Conservation (phyloP, 2,888 invertebrate genomes). For the Sesia apiformis region DNA sequence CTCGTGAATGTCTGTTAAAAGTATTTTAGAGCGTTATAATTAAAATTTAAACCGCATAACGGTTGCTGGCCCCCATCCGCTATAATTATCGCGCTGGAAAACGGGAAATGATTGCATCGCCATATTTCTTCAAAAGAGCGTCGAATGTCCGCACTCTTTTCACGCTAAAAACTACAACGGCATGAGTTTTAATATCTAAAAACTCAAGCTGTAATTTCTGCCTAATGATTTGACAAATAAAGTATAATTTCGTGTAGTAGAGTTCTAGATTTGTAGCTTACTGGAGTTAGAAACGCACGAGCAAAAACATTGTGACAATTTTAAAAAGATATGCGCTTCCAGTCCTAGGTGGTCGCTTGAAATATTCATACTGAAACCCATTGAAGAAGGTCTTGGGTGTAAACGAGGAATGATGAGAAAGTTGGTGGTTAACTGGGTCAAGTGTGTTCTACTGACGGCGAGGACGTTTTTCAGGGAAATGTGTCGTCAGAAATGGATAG, state of each 20-base stretch:
- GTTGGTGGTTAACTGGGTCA: background rate
- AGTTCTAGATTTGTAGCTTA: background rate
- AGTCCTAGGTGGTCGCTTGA: background rate
- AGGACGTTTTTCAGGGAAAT: background rate
- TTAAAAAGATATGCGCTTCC: background rate
- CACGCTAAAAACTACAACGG: background rate
- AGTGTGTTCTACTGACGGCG: background rate
- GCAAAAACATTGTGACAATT: background rate
- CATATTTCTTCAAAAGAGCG: constrained; percentile 15
- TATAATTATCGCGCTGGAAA: constrained; percentile 14
- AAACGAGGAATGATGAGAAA: background rate
- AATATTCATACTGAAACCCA: background rate
- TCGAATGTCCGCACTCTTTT: constrained; percentile 11
- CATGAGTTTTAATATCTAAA: background rate
- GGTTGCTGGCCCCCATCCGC: constrained; percentile 13
- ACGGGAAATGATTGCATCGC: constrained; percentile 16
- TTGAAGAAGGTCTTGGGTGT: background rate
- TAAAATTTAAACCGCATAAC: background rate
- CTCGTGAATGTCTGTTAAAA: background rate
- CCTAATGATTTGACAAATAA: background rate
- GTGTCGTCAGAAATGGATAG: background rate
- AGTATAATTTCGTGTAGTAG: background rate
- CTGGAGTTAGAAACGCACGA: background rate
- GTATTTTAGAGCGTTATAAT: background rate
- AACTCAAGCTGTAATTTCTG: background rate